These are phyloP conservation scores for Tragelaphus imberbis DNA, from an alignment of 2,113 vertebrate genomes.

Conservation along the genomic window DNA sequence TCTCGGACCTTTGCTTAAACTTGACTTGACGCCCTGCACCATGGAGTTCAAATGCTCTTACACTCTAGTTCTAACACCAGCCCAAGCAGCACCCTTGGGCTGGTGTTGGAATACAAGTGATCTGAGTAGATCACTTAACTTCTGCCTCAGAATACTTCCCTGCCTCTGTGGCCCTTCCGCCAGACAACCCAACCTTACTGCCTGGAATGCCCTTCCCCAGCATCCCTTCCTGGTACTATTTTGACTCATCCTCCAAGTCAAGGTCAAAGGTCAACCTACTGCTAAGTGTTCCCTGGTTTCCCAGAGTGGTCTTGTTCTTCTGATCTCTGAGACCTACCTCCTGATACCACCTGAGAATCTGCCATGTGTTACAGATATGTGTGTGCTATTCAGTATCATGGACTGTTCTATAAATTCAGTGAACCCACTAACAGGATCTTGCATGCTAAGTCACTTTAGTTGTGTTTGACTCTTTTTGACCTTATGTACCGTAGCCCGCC, in stretches of 20 bases:
- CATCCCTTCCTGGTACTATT: background rate
- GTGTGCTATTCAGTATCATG: too few species aligned
- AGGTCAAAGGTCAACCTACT: background rate
- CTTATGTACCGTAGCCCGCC: background rate
- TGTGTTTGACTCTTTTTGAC: background rate
- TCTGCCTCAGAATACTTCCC: background rate
- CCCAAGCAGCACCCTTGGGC: background rate
- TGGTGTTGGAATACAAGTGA: background rate
- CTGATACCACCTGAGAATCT: background rate
- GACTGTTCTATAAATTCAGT: background rate
- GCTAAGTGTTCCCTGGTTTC: background rate
- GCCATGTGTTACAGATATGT: background rate
- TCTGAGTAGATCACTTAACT: background rate
- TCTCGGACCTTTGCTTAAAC: background rate
- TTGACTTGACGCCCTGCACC: background rate
- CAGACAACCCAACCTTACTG: background rate
- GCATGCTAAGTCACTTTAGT: background rate
- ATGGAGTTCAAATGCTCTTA: background rate
- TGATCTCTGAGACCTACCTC: background rate
- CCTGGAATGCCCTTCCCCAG: background rate
- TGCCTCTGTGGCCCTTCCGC: background rate
- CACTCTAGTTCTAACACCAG: fast-evolving
- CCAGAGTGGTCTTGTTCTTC: background rate
- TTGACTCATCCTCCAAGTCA: background rate
- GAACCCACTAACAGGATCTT: background rate